These are phyloP conservation scores for Eupithecia abbreviata DNA, from an alignment of 2,888 invertebrate genomes.

Conservation along the genomic window DNA sequence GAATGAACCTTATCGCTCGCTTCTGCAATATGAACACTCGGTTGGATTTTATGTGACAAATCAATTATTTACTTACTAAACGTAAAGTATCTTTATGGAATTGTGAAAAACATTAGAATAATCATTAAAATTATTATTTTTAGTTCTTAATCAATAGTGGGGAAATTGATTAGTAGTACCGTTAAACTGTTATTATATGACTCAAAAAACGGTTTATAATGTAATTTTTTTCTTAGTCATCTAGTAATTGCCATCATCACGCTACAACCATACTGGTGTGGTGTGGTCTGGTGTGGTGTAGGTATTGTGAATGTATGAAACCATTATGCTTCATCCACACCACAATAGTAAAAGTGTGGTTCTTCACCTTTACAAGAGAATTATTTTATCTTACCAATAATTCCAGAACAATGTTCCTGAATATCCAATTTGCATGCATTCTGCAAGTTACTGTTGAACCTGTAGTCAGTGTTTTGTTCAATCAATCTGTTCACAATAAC, in stretches of 20 bases:
- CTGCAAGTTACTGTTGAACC: constrained; percentile 93
- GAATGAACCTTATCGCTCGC: too few species aligned
- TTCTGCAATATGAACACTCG: too few species aligned
- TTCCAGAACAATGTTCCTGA: constrained; percentile 82
- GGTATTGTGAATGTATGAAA: not conserved
- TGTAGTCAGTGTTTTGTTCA: constrained; percentile 94
- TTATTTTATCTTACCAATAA: constrained; percentile 66
- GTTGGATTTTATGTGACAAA: too few species aligned
- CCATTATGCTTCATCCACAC: not conserved
- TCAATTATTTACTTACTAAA: too few species aligned
- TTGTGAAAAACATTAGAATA: too few species aligned
- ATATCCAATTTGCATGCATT: constrained; percentile 93
- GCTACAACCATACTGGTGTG: not conserved
- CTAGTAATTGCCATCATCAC: not conserved
- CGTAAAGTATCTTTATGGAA: too few species aligned
- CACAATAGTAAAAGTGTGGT: not conserved
- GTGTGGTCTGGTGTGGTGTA: not conserved
- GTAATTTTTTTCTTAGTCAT: not conserved
- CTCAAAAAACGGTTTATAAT: not conserved
- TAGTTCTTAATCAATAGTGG: too few species aligned
- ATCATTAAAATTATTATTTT: too few species aligned
- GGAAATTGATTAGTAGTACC: too few species aligned
- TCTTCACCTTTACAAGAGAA: not conserved
- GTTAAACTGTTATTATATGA: too few species aligned
- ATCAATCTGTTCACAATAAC: constrained; percentile 95